Evolutionary conservation across 1,140 invertebrate genomes (phyloP).

Genomic region (Holotrichia oblita): DNA sequence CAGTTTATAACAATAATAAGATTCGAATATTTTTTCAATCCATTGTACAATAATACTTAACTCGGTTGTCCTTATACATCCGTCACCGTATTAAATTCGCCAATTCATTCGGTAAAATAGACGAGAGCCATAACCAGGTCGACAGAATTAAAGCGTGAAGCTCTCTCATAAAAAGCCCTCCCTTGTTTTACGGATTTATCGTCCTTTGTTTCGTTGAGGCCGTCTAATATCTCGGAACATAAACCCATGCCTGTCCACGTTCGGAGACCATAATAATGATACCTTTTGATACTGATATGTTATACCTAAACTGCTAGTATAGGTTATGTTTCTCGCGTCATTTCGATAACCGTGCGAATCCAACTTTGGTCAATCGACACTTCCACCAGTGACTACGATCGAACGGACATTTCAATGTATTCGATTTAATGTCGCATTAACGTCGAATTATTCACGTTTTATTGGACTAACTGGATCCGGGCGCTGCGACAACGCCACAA

Average conservation of each 20-base stretch:
- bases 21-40: background rate
- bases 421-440: background rate
- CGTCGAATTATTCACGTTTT: slow-evolving; percentile 6
- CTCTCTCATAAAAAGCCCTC: background rate
- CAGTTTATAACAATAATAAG: background rate
- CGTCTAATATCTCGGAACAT: slow-evolving; percentile 4
- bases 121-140: background rate
- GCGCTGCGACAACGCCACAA: too few species aligned
- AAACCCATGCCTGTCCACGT: background rate
- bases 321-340: background rate
- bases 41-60: background rate
- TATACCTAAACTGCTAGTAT: background rate
- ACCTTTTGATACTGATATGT: background rate
- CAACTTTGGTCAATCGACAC: background rate
- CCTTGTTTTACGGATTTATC: background rate
- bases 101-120: background rate
- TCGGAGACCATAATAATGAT: background rate
- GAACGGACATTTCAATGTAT: background rate
- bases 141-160: slow-evolving; percentile 10
- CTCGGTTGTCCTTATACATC: background rate
- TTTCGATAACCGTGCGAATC: background rate
- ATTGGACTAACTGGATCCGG: background rate
- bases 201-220: background rate
- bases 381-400: background rate
- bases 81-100: background rate